A percentile compares a stretch with the other conserved stretches of the same genome.
Evolutionary conservation across 2,888 invertebrate species (phyloP).

Genomic region (Actias luna): DNA sequence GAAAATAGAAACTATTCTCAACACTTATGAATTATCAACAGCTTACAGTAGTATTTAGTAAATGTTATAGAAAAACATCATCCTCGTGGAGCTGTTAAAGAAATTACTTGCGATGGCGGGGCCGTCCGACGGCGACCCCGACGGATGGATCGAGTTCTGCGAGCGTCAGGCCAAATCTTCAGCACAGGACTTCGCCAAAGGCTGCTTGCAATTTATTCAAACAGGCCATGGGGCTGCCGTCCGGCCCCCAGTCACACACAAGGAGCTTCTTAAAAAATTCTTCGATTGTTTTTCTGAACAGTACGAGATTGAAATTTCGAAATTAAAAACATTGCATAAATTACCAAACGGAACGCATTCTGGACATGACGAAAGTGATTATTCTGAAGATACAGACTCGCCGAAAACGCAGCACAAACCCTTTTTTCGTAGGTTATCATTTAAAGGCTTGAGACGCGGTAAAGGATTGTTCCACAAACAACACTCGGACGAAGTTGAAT

Average conservation of each 20-base stretch:
- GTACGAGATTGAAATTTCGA: constrained; percentile 89
- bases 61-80: constrained; percentile 38
- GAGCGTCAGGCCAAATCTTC: constrained; percentile 93
- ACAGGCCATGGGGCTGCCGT: constrained; percentile 84
- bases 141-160: constrained; percentile 92
- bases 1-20: constrained; percentile 40
- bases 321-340: constrained; percentile 69
- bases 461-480: constrained; percentile 94
- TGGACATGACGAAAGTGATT: constrained; percentile 83
- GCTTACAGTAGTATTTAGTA: constrained; percentile 44
- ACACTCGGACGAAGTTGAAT: constrained; percentile 92
- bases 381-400: constrained; percentile 89
- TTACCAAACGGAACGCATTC: constrained; percentile 74
- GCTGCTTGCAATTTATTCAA: constrained; percentile 89
- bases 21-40: constrained; percentile 33
- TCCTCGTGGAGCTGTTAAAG: constrained; percentile 79
- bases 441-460: constrained; percentile 92
- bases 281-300: constrained; percentile 92
- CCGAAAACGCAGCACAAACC: constrained; percentile 91
- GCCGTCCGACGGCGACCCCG: constrained; percentile 83
- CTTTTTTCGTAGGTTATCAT: constrained; percentile 92
- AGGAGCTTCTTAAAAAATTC: constrained; percentile 91
- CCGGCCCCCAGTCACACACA: constrained; percentile 86
- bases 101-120: constrained; percentile 78
- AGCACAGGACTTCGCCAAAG: constrained; percentile 93